Evolutionary conservation across 2,888 invertebrate genomes (phyloP), one percentile per base, ranked within the genome.

Genomic region (Zygogramma bicolorata): DNA sequence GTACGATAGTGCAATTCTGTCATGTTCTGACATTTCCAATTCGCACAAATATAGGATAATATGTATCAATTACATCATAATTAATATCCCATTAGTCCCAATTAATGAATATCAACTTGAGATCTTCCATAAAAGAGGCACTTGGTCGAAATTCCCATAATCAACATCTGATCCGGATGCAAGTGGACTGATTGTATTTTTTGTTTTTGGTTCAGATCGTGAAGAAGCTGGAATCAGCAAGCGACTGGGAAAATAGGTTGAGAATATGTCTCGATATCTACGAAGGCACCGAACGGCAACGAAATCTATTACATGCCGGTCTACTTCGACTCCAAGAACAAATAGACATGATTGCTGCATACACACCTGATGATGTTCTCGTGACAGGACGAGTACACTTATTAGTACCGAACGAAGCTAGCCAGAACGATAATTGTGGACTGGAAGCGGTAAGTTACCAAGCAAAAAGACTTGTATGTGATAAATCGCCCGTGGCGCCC

Each of bases 351-450:
- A 59, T 84, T 3, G 66, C 74, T 10, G 29, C 65, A 1, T 85
- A 81, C 63, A 71, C 79, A 42, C 81, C 83, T 1, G 76, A 77
- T n/a, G 79, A 81, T 3, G 79, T 82, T 3, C 72, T 83, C 25
- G 66, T 86, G 59, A 76, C 76, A 13, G 86, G 85, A 10, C 79
- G 74, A n/a, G 75, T 84, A 13, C 82, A 83, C 78, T 76, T 87
- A 38, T 78, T 87, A 18, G 75, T 86, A 70, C 85, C 87, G 0
- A 76, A 77, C 18, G 85, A 85, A 22, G 83, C 85, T 25, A 86
- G 82, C 67, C 81, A 84, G 79, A 85, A 84, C 69, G 86, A 87
- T 66, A 81, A 81, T 60, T 87, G 86, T 67, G 85, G 85, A 22
- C 75, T 87, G 25, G 70, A 80, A 29, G 77, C 81, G 80, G 87